A percentile compares a stretch with the other conserved stretches of the same genome.
Conservation (phyloP, 2,113 vertebrate genomes). For the human (Homo sapiens) region DNA sequence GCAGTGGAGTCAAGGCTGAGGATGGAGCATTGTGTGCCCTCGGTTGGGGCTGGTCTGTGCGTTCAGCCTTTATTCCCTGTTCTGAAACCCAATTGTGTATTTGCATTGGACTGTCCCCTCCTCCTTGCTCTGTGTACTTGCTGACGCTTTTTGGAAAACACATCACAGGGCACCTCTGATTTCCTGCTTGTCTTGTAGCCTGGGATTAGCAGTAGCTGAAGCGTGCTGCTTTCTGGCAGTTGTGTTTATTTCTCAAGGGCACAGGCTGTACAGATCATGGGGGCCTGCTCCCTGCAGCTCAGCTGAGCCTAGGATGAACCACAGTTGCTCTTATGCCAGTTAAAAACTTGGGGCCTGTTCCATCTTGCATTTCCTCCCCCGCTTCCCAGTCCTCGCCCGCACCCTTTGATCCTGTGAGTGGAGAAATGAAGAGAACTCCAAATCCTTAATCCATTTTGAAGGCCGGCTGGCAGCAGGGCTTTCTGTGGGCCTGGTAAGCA, state of each 20-base stretch:
- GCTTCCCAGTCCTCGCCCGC: not conserved
- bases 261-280: not conserved
- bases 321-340: conserved; percentile 23
- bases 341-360: not conserved
- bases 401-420: conserved; percentile 48
- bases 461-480: not conserved
- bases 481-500: not conserved
- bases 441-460: conserved; percentile 27
- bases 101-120: not conserved
- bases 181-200: not conserved
- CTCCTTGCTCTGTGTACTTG: not conserved
- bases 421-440: conserved; percentile 26
- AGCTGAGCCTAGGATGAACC: not conserved
- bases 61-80: not conserved
- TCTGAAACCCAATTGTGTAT: not conserved
- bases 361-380: not conserved
- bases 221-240: not conserved
- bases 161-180: not conserved
- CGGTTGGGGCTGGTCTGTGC: not conserved
- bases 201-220: not conserved
- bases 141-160: not conserved
- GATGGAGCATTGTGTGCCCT: not conserved
- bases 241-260: conserved; percentile 62
- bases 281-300: not conserved
- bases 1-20: conserved; percentile 22